Evolutionary conservation across 2,797 vertebrate genomes (phyloP), one percentile per base, ranked within the genome.

Genomic region (Anguilla megastoma): DNA sequence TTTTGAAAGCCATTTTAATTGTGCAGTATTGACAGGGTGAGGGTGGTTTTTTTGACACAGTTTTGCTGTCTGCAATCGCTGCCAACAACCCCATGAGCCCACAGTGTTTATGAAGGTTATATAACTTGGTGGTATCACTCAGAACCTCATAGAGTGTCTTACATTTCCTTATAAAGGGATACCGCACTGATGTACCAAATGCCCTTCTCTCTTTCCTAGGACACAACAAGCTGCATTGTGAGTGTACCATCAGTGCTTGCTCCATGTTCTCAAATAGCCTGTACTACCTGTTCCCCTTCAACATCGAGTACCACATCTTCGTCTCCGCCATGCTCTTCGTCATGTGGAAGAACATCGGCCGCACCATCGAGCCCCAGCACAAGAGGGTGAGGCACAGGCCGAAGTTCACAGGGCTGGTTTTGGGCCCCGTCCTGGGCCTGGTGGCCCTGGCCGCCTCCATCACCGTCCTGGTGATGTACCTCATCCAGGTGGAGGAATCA

Each of bases 331-430:
- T 99, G 97, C 96, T 99, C 66, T 99, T 98, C 0, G 97, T 99
- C 87, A 96, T 99, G 90, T 99, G 99, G 99, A 99, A 99, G 92
- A 99, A 99, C 92, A 96, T 99, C 0, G 99, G 99, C 0, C 97
- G 98, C 87, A 95, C 94, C 58, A 93, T 98, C 0, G 97, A 98
- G 89, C 90, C 94, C 30, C 95, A 95, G 0, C 95, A 92, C 27
- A 96, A 94, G 63, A 94, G 36, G 18, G 97, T 97, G 92, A 93
- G 93, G 45, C 80, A 90, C 0, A 94, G 91, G 0, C 96, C 97
- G 48, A 95, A 92, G 90, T 94, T 95, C 30, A 93, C 93, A 0
- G 96, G 97, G 63, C 95, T 97, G 82, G 92, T 95, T 1, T 21
- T 95, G 0, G 99, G 98, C 18, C 96, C 96, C 0, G 91, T 96